Evolutionary conservation across 92 coral and sea anemone genomes (phyloP).

Genomic region (Phenganax stokvisi): DNA sequence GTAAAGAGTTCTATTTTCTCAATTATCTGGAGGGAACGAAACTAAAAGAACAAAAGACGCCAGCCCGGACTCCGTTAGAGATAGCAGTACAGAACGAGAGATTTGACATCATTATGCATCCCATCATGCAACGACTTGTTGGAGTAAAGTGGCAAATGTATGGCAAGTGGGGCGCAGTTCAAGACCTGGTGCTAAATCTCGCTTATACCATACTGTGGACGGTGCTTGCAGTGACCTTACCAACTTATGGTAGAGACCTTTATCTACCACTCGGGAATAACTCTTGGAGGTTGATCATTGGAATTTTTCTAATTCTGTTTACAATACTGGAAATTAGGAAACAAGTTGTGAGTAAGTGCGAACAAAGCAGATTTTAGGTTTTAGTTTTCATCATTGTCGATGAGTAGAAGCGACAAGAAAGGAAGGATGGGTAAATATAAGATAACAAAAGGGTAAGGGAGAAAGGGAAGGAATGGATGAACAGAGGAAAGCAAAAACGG

Average conservation of each 20-base stretch:
- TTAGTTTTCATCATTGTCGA: too few relatives aligned
- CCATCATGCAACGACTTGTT: conserved; percentile 58
- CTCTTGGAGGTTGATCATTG: conserved; percentile 22
- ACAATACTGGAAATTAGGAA: conserved; percentile 23
- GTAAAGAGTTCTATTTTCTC: conserved; percentile 58
- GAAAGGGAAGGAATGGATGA: too few relatives aligned
- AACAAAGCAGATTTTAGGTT: too few relatives aligned
- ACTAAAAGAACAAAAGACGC: conserved; percentile 33
- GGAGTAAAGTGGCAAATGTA: conserved; percentile 56
- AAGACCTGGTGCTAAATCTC: conserved; percentile 34
- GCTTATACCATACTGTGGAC: conserved; percentile 32
- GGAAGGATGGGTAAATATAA: too few relatives aligned
- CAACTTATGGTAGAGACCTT: conserved; percentile 29
- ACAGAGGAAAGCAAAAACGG: too few relatives aligned
- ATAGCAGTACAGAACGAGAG: conserved; percentile 54
- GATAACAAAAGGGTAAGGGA: too few relatives aligned
- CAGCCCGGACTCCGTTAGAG: conserved; percentile 52
- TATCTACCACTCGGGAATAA: conserved; percentile 16
- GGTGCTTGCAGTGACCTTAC: conserved; percentile 28
- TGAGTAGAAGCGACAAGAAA: too few relatives aligned
- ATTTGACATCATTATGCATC: conserved; percentile 65
- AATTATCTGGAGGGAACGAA: conserved; percentile 55
- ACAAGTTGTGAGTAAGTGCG: conserved; percentile 29
- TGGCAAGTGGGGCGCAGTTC: conserved; percentile 47
- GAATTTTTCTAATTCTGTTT: conserved; percentile 6